Base-by-base conservation (phyloP, 2,888 invertebrate species). In the Troides aeacus region DNA sequence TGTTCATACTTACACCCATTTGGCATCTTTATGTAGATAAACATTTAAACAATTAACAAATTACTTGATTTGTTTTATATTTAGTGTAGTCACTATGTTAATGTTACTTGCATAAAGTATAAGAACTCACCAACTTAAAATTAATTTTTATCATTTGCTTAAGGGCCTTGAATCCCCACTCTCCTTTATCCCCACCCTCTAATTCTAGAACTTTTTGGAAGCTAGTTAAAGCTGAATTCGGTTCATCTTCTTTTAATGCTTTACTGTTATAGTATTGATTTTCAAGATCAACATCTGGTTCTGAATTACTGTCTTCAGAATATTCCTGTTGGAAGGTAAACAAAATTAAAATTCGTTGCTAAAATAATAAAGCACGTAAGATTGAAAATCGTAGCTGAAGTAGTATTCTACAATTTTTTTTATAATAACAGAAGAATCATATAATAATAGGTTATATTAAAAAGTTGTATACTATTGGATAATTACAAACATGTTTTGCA, bases 81-180 rank as follows among this genome's bases (percentile, higher is more conserved):
- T 30, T 30, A 30, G 5, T 30, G 30, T 30, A 30, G 30, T 30
- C 30, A 30, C 39, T 10, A 39, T 6, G 8, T 10, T 10, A 39
- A 39, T 1, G 8, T 10, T 39, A 39, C 39, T 39, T 39, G 39
- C 7, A 12, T 24, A 59, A 64, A 64, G 3, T 42, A 39, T 17
- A 18, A 46, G 5, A 62, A 85, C 94, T 89, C 86, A 98, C 98
- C 94, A 99, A 90, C 94, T 97, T 97, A 88, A 99, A 99, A 88
- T 99, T 99, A 72, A 99, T 99, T 93, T 99, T 99, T 64, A 99
- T 99, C 99, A 99, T 99, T 89, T 99, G 99, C 86, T 99, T 99
- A 21, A 99, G 94, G 0, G 99, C 99, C 88, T 99, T 99, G 87
- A 99, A 99, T 0, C 99, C 99, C 99, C 99, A 99, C 93, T 99